phyloP scores from a whole-genome alignment of 2,888 invertebrate genomes.

The Cantharis flavilabris region DNA sequence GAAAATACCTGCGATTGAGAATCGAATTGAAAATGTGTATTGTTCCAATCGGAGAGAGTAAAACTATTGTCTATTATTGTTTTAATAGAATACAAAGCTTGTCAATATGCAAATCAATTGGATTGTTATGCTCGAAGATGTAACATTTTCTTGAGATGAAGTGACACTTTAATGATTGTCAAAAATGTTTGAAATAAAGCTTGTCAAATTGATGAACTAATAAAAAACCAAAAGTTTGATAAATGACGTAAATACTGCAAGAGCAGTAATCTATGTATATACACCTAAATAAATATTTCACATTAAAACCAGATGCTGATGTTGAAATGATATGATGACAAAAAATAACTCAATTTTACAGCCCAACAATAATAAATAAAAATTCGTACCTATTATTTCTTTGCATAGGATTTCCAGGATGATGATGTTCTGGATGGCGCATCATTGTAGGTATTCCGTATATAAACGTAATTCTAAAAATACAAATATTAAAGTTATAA shows the following conservation, averaged over 20 bases:
- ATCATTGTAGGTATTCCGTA: conserved; percentile 41
- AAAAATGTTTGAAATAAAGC: neutral
- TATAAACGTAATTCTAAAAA: conserved; percentile 6
- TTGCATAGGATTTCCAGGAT: conserved; percentile 69
- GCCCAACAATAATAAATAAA: neutral
- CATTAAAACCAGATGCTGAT: neutral
- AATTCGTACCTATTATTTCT: conserved; percentile 61
- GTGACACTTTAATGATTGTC: neutral
- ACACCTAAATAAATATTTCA: neutral
- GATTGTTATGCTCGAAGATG: conserved; percentile 10
- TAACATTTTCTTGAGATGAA: neutral
- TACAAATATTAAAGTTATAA: neutral
- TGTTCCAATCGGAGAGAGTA: neutral
- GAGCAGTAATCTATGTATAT: neutral
- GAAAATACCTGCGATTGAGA: neutral
- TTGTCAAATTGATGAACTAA: neutral
- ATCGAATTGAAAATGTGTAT: neutral
- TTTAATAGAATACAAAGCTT: neutral
- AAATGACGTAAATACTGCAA: neutral
- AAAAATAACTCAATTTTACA: neutral
- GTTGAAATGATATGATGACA: neutral
- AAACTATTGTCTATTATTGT: neutral
- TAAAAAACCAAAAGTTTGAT: neutral
- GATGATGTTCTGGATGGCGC: conserved; percentile 63
- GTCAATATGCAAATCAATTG: neutral